Evolutionary conservation across 2,888 invertebrate species (phyloP).

Genomic region (Eustalomyia histrio): DNA sequence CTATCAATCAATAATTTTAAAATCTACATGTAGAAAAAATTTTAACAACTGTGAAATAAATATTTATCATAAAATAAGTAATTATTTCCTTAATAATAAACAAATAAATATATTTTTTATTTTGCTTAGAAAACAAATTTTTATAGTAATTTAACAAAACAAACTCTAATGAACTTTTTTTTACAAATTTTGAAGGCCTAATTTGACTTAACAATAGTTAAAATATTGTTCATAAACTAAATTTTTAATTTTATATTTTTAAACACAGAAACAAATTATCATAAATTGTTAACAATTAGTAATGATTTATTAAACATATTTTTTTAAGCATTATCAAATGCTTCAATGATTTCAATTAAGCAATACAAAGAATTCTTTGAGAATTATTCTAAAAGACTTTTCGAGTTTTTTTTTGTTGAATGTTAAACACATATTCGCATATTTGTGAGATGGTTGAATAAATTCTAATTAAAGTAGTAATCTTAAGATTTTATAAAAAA

Average conservation of each 20-base stretch:
- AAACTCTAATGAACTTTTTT: slow-evolving; percentile 2
- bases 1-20: not conserved
- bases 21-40: not conserved
- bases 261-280: not conserved
- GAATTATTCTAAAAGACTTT: not conserved
- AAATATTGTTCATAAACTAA: not conserved
- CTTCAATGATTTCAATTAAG: slow-evolving; percentile 23
- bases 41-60: slow-evolving; percentile 3
- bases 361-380: slow-evolving; percentile 5
- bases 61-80: slow-evolving; percentile 4
- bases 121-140: not conserved
- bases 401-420: not conserved
- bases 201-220: not conserved
- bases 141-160: not conserved
- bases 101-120: slow-evolving; percentile 11
- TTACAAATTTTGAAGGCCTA: not conserved
- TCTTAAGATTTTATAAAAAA: not conserved
- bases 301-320: slow-evolving; percentile 40
- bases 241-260: not conserved
- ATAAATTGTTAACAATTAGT: slow-evolving; percentile 28
- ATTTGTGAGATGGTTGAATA: slow-evolving; percentile 11
- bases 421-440: too few relatives aligned
- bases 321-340: not conserved
- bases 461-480: slow-evolving; percentile 12
- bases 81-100: slow-evolving; percentile 8